Conservation (phyloP, 2,113 vertebrate genomes). For the Amblyopsis rosae region DNA sequence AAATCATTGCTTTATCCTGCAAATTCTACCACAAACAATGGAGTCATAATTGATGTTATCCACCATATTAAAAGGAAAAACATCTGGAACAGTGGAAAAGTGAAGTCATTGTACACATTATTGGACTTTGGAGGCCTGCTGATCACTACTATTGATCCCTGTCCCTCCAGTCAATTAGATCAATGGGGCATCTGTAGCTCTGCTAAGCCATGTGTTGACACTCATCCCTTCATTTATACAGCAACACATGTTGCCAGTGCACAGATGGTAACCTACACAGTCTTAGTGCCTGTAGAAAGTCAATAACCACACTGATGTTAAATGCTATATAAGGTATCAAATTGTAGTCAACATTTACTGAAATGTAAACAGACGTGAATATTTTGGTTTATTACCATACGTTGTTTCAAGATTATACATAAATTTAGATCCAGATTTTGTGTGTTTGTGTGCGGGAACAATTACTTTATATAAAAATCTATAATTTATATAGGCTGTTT, state of each 20-base stretch:
- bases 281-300: conserved; percentile 24
- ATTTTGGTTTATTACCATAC: no score
- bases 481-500: no score
- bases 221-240: conserved; percentile 59
- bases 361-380: no score
- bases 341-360: no score
- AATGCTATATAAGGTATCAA: background rate
- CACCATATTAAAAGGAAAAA: conserved; percentile 32
- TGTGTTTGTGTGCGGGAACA: no score
- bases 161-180: conserved; percentile 71
- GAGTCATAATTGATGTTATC: no score
- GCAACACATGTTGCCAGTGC: conserved; percentile 47
- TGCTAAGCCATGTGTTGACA: conserved; percentile 72
- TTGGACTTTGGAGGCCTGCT: conserved; percentile 69
- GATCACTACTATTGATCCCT: conserved; percentile 77
- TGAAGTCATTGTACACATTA: conserved; percentile 62
- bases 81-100: conserved; percentile 55
- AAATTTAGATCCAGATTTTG: no score
- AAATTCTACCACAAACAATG: no score
- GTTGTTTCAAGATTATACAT: no score
- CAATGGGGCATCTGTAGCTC: conserved; percentile 73
- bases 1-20: no score
- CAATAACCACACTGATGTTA: conserved; percentile 23
- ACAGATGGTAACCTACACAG: conserved; percentile 60
- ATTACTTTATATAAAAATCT: no score